phyloP scores from a whole-genome alignment of 2,113 vertebrate genomes.

The Megaceryle maxima region DNA sequence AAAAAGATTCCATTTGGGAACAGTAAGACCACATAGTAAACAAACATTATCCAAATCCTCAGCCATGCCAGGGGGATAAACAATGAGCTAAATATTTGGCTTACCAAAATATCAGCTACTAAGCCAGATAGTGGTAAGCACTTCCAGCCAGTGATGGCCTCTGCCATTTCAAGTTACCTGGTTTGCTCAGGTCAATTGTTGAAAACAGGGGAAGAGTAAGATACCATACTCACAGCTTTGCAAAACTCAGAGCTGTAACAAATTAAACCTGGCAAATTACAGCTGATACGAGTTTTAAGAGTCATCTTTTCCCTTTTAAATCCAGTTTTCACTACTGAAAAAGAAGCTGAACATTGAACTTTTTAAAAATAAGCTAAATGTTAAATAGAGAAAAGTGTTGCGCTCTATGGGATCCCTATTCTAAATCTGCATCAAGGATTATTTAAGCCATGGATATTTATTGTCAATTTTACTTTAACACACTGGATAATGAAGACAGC shows the following conservation, averaged over 20 bases:
- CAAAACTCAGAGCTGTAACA: not conserved
- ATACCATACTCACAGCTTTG: not conserved
- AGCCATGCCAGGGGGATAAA: conserved; percentile 54
- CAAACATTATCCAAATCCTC: conserved; percentile 32
- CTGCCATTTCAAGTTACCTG: conserved; percentile 21
- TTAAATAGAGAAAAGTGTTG: conserved; percentile 57
- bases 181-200: conserved; percentile 13
- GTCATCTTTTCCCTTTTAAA: conserved; percentile 42
- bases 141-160: conserved; percentile 23
- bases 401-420: not conserved
- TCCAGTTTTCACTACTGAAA: conserved; percentile 27
- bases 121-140: conserved; percentile 50
- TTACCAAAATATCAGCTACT: conserved; percentile 36
- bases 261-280: not conserved
- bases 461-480: conserved; percentile 16
- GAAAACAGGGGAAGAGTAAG: conserved; percentile 10
- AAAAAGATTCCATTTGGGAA: conserved; percentile 45
- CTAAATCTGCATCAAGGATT: not conserved
- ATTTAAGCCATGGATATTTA: not conserved
- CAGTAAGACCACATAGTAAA: conserved; percentile 32
- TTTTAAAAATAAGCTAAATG: conserved; percentile 28
- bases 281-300: not conserved
- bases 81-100: conserved; percentile 51
- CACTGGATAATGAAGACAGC: conserved; percentile 16
- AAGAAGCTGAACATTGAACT: conserved; percentile 8